These are phyloP conservation scores for Seira ritae DNA, from an alignment of 2,888 invertebrate genomes.

Conservation along the genomic window DNA sequence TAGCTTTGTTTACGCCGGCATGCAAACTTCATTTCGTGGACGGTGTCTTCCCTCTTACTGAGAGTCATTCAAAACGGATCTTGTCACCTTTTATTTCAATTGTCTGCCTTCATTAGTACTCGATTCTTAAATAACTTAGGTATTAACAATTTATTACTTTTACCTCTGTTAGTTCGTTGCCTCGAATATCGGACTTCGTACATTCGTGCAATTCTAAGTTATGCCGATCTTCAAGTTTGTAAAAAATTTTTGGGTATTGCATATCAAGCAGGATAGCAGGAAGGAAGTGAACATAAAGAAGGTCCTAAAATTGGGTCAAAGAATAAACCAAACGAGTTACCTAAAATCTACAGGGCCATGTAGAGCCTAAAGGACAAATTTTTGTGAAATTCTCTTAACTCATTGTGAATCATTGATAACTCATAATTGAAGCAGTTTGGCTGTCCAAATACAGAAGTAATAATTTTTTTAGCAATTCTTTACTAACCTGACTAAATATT, in stretches of 20 bases:
- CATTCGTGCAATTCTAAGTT: neutral
- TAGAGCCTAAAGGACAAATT: too few species aligned
- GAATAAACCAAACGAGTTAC: neutral
- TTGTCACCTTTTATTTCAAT: neutral
- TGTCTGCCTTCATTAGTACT: neutral
- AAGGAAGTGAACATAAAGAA: neutral
- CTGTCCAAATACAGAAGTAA: too few species aligned
- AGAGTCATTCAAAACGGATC: neutral
- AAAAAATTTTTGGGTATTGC: too few species aligned
- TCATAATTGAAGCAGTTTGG: too few species aligned
- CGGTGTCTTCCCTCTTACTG: neutral
- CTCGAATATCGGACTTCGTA: neutral
- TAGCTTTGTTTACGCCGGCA: neutral
- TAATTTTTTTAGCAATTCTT: too few species aligned
- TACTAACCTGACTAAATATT: too few species aligned
- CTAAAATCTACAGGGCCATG: neutral
- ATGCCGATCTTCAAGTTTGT: neutral
- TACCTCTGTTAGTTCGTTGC: neutral
- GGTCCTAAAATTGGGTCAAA: neutral
- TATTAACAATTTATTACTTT: neutral
- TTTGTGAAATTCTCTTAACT: too few species aligned
- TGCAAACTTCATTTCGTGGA: neutral
- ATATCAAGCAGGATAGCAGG: too few species aligned
- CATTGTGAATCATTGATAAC: too few species aligned
- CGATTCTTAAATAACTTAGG: neutral